Evolutionary conservation across 2,888 invertebrate species (phyloP).

Genomic region (Cataglyphis livida): DNA sequence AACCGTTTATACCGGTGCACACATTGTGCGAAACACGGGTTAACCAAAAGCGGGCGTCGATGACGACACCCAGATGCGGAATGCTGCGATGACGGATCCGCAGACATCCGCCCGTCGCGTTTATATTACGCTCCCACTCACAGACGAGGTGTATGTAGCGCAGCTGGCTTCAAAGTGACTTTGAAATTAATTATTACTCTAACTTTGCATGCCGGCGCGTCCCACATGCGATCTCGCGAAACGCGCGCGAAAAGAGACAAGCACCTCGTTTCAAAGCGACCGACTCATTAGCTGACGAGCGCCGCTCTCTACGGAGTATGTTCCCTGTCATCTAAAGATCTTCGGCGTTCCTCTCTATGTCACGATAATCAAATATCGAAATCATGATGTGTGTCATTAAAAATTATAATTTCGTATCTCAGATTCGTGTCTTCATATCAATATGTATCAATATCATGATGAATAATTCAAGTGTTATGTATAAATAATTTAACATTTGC

Average conservation of each 20-base stretch:
- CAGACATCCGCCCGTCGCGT: constrained; percentile 62
- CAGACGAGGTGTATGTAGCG: constrained; percentile 66
- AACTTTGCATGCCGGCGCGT: constrained; percentile 72
- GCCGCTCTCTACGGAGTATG: constrained; percentile 59
- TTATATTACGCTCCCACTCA: constrained; percentile 66
- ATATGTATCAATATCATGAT: neutral
- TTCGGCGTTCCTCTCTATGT: constrained; percentile 29
- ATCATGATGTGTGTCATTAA: neutral
- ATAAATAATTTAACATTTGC: neutral
- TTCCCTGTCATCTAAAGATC: constrained; percentile 46
- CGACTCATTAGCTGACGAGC: constrained; percentile 77
- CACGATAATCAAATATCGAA: constrained; percentile 30
- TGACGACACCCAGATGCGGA: constrained; percentile 39
- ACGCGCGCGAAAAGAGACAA: constrained; percentile 69
- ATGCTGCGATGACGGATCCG: constrained; percentile 18
- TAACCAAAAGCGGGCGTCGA: constrained; percentile 43
- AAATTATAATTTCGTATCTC: constrained; percentile 1
- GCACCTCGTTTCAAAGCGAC: constrained; percentile 75
- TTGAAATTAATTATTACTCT: constrained; percentile 82
- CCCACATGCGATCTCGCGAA: constrained; percentile 68
- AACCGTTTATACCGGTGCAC: constrained; percentile 30
- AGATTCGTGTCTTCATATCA: neutral
- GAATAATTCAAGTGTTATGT: neutral
- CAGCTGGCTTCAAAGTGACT: constrained; percentile 81
- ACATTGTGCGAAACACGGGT: constrained; percentile 35